phyloP scores from a whole-genome alignment of 1,140 invertebrate genomes.

The Tetramorium parvispinum region DNA sequence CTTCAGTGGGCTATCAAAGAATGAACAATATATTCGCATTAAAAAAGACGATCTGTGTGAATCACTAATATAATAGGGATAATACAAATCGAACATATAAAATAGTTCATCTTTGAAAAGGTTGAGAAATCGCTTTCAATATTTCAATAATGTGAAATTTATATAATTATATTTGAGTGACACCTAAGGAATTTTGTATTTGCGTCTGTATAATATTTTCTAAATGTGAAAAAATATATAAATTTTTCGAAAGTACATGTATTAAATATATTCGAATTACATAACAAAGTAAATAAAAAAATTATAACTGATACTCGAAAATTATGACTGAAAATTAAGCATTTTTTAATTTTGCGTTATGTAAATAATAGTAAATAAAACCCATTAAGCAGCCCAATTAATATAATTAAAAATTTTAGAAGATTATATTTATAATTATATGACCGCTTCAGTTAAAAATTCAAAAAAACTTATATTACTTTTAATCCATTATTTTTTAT shows the following conservation, averaged over 20 bases:
- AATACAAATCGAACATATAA: constrained; percentile 9
- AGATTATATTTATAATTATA: background rate
- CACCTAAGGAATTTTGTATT: constrained; percentile 1
- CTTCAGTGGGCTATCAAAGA: background rate
- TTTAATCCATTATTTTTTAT: constrained; percentile 25
- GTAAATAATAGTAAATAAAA: constrained; percentile 5
- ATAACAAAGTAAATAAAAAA: background rate
- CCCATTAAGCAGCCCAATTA: background rate
- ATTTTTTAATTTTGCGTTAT: background rate
- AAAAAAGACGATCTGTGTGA: background rate
- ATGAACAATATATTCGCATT: background rate
- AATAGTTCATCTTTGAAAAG: constrained; percentile 1
- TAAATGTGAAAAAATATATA: background rate
- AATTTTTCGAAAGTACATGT: background rate
- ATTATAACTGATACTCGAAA: background rate
- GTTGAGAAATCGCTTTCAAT: background rate
- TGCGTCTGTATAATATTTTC: constrained; percentile 17
- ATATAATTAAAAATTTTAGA: background rate
- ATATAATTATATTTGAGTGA: background rate
- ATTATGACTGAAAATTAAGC: background rate
- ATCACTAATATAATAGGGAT: background rate
- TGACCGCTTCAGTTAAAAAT: background rate
- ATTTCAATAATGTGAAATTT: constrained; percentile 31
- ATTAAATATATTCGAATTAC: background rate
- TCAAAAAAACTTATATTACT: background rate